Conservation (phyloP, 2,113 vertebrate genomes). For the Chlorodrepanis virens region DNA sequence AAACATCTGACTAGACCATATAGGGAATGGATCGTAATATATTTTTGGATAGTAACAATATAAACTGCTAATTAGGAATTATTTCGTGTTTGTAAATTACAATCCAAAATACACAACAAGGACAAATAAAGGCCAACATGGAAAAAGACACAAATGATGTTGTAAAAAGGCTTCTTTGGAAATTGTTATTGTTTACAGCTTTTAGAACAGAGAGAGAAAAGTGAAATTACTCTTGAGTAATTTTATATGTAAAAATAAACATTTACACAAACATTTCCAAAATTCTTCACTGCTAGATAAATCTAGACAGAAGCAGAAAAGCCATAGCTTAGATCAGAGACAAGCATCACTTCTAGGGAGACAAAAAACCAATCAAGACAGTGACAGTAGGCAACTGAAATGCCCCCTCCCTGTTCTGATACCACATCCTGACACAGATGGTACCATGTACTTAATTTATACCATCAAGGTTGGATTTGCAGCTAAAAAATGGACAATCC, state of each 20-base stretch:
- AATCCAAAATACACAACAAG: not conserved
- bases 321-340: not conserved
- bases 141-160: not conserved
- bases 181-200: not conserved
- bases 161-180: not conserved
- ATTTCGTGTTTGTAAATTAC: not conserved
- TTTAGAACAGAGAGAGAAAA: not conserved
- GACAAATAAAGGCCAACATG: not conserved
- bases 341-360: not conserved
- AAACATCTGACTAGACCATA: not conserved
- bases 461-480: not conserved
- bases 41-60: not conserved
- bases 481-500: not conserved
- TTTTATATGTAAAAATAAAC: not conserved
- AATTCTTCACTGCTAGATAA: not conserved
- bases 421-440: accelerated
- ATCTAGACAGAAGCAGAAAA: not conserved
- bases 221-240: not conserved
- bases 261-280: not conserved
- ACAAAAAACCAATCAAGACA: not conserved
- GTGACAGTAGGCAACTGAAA: not conserved
- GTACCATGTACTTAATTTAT: not conserved
- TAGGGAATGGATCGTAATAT: not conserved
- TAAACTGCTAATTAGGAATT: not conserved
- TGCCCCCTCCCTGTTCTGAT: accelerated